Conservation (phyloP, 2,888 invertebrate species). For the Tortricodes alternella region DNA sequence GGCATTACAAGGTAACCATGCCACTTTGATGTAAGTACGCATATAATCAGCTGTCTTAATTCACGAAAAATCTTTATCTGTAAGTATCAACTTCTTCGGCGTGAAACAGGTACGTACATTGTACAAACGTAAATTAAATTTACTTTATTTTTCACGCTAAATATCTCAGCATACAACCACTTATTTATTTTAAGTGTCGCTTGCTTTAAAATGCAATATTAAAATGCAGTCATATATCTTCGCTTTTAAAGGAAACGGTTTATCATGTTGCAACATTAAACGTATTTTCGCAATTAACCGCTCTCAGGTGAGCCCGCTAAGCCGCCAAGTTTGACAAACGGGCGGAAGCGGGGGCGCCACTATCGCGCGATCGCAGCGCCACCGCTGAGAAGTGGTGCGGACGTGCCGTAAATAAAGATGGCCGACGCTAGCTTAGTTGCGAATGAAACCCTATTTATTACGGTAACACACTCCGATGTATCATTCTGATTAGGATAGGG, state of each 20-base stretch:
- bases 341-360: constrained; percentile 63
- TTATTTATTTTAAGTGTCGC: constrained; percentile 21
- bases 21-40: neutral
- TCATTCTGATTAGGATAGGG: neutral
- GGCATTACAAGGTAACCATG: constrained; percentile 86
- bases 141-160: constrained; percentile 7
- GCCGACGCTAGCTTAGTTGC: constrained; percentile 46
- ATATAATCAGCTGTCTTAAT: neutral
- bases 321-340: constrained; percentile 69
- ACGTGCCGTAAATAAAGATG: constrained; percentile 75
- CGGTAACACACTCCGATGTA: constrained; percentile 19
- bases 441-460: constrained; percentile 52
- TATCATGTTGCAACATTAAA: constrained; percentile 71
- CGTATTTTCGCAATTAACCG: constrained; percentile 73
- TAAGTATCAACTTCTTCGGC: too few relatives aligned
- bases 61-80: too few relatives aligned
- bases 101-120: too few relatives aligned
- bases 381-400: constrained; percentile 57
- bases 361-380: constrained; percentile 57
- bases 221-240: constrained; percentile 47
- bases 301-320: constrained; percentile 58
- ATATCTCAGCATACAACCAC: too few relatives aligned
- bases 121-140: neutral
- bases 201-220: constrained; percentile 36
- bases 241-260: constrained; percentile 63